Evolutionary conservation across 1,140 invertebrate genomes (phyloP), one percentile per base, ranked within the genome.

Genomic region (Magallana angulata): DNA sequence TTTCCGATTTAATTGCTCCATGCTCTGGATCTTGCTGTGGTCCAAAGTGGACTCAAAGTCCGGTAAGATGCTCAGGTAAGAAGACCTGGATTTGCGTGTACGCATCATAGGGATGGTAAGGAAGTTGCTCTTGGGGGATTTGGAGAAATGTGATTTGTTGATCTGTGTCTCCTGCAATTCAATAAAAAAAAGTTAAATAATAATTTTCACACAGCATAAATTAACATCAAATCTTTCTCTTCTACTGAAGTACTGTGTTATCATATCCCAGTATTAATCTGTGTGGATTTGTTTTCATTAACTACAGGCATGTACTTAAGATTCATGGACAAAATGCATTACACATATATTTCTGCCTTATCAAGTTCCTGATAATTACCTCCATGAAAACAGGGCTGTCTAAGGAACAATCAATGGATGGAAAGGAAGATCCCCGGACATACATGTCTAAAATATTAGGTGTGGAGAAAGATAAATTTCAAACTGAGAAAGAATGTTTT

Each of bases 21-120:
- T 36, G 18, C 24, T 18, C 68, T 76, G 68, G 24, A 76, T 76
- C 8, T 24, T 76, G 7, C 68, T 30, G 24, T 76, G 18, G 24
- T 76, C 24, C 24, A 76, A 9, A 24, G 68, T 76, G 68, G 68
- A 76, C 68, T 76, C 68, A 12, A 76, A 76, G 9, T 76, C 68
- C 36, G 68, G 68, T 11, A 76, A 8, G 30, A 76, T 76, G 7
- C 68, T 76, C 4, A 76, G 24, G 9, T 76, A 76, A 9, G 68
- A 76, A 30, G 24, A 8, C 68, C 68, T 30, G 30, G 68, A 76
- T 30, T 36, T 76, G 11, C 68, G 24, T 1, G 68, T 30, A 1
- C 68, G 9, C 24, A 12, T 18, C 8, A 18, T 9, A 4, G 68
- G 68, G 7, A 76, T 11, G 30, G 68, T 76, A 11, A 76, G 68